These are phyloP conservation scores for Butorides virescens DNA, from an alignment of 2,113 vertebrate genomes.

Conservation along the genomic window DNA sequence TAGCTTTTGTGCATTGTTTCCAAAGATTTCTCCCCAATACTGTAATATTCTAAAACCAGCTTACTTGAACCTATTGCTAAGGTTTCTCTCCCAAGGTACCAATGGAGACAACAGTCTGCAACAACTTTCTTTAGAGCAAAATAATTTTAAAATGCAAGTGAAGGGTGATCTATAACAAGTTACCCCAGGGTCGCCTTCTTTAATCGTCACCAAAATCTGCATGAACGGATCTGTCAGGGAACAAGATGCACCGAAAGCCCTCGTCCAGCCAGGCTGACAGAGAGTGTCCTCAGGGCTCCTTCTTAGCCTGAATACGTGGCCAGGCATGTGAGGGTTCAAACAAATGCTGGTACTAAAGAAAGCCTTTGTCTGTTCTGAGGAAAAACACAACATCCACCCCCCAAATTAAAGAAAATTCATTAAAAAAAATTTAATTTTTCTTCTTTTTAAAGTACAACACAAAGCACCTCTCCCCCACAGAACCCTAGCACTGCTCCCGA, in stretches of 20 bases:
- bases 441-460: background rate
- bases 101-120: background rate
- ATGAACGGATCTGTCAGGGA: background rate
- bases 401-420: background rate
- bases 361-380: background rate
- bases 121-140: background rate
- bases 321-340: accelerated
- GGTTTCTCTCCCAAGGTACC: background rate
- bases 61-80: background rate
- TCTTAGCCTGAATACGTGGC: background rate
- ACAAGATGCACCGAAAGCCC: background rate
- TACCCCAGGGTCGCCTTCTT: accelerated
- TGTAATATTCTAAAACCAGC: background rate
- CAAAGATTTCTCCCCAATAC: background rate
- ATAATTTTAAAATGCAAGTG: background rate
- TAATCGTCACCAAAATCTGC: background rate
- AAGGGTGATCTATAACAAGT: background rate
- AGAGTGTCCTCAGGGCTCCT: background rate
- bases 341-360: background rate
- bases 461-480: background rate
- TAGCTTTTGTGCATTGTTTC: background rate
- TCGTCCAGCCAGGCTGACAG: background rate
- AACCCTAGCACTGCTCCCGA: background rate
- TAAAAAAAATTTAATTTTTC: background rate
- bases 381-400: background rate